Evolutionary conservation across 2,888 invertebrate genomes (phyloP).

Genomic region (Lasius fuliginosus): DNA sequence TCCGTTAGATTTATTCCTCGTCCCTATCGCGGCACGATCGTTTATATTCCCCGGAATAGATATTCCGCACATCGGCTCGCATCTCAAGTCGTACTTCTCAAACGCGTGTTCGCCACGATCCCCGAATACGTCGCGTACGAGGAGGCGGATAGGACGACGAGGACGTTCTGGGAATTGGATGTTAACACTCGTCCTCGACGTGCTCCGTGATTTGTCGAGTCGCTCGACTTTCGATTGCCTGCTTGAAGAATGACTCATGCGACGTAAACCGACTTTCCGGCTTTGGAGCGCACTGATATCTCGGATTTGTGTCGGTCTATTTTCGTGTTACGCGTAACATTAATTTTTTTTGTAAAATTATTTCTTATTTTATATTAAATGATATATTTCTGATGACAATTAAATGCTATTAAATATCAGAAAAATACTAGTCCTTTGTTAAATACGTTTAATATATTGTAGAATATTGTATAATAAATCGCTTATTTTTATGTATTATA

Average conservation of each 20-base stretch:
- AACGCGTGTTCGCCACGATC: slow-evolving; percentile 61
- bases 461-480: background rate
- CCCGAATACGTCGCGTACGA: slow-evolving; percentile 39
- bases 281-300: background rate
- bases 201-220: slow-evolving; percentile 55
- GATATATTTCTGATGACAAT: background rate
- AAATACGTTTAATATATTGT: background rate
- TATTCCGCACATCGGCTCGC: slow-evolving; percentile 72
- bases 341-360: background rate
- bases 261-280: slow-evolving; percentile 7
- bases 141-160: slow-evolving; percentile 39
- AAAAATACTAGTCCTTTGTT: background rate
- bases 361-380: background rate
- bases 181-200: slow-evolving; percentile 58
- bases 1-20: slow-evolving; percentile 81
- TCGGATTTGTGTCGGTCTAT: background rate
- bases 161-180: slow-evolving; percentile 58
- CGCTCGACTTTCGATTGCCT: slow-evolving; percentile 54
- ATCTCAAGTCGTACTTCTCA: slow-evolving; percentile 70
- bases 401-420: background rate
- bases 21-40: slow-evolving; percentile 80
- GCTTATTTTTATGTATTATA: background rate
- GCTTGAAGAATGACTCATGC: slow-evolving; percentile 34
- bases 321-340: background rate
- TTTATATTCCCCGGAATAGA: slow-evolving; percentile 82